phyloP scores from a whole-genome alignment of 2,113 vertebrate genomes.

The Nansenia antarctica region DNA sequence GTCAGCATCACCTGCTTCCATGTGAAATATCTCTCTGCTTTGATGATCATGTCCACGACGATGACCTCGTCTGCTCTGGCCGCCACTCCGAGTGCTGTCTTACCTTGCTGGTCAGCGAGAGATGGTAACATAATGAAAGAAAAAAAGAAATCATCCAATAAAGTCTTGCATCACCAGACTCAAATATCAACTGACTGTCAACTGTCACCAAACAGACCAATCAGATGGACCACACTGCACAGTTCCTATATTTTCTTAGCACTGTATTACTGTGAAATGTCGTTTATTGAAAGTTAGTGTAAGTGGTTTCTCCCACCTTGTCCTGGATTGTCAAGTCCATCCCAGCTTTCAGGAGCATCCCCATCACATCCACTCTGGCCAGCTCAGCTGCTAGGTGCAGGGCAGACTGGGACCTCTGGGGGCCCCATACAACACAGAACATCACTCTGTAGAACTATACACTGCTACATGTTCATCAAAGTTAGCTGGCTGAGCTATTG shows the following conservation, averaged over 20 bases:
- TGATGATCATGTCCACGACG: conserved; percentile 92
- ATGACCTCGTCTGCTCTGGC: conserved; percentile 82
- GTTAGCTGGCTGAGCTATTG: no score
- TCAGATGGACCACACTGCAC: no score
- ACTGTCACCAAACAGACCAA: no score
- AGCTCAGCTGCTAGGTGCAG: conserved; percentile 86
- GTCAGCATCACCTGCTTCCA: conserved; percentile 77
- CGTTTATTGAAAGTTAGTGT: no score
- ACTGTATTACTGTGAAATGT: no score
- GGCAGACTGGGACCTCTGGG: conserved; percentile 83
- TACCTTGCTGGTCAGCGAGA: conserved; percentile 78
- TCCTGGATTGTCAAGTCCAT: conserved; percentile 76
- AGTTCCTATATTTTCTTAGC: no score
- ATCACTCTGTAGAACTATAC: no score
- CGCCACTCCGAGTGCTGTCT: conserved; percentile 83
- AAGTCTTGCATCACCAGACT: no score
- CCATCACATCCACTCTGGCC: conserved; percentile 84
- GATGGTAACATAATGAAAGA: not conserved
- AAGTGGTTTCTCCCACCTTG: no score
- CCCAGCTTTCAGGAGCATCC: conserved; percentile 82
- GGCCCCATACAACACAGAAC: conserved; percentile 5
- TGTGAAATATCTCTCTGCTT: conserved; percentile 84
- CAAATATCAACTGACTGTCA: no score
- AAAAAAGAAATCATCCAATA: not conserved
- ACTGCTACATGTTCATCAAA: no score